Conservation (phyloP, 2,797 vertebrate species). For the Parambassis ranga region DNA sequence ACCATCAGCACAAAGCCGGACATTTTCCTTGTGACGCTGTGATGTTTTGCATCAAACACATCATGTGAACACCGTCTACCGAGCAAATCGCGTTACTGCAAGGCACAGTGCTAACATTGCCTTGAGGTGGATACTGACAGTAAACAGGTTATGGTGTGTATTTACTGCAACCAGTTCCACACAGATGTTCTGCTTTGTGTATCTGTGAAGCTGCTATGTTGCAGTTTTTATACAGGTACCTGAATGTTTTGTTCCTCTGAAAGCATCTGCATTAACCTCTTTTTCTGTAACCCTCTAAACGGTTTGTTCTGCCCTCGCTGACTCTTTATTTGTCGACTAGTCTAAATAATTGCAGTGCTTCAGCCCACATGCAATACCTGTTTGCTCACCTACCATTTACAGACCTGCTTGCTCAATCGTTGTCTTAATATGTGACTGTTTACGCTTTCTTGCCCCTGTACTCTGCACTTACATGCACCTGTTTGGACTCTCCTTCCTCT, state of each 20-base stretch:
- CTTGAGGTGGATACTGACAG: conserved; percentile 26
- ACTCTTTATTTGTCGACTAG: conserved; percentile 35
- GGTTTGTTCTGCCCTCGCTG: conserved; percentile 34
- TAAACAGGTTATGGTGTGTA: conserved; percentile 31
- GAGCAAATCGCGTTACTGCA: conserved; percentile 21
- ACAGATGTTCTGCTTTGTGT: conserved; percentile 6
- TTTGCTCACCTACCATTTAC: conserved; percentile 42
- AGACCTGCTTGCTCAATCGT: conserved; percentile 19
- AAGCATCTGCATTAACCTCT: conserved; percentile 25
- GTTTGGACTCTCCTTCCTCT: conserved; percentile 52
- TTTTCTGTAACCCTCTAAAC: conserved; percentile 29
- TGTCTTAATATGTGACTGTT: conserved; percentile 45
- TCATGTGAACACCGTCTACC: conserved; percentile 19
- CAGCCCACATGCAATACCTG: conserved; percentile 37
- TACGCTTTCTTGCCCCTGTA: conserved; percentile 33
- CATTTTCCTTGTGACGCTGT: conserved; percentile 3
- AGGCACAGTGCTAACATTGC: conserved; percentile 20
- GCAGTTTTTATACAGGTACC: conserved; percentile 20
- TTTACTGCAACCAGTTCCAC: conserved; percentile 25
- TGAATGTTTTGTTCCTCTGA: not conserved
- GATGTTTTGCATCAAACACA: conserved; percentile 39
- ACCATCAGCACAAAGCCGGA: conserved; percentile 27
- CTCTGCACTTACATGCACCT: conserved; percentile 40
- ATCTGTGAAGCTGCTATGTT: not conserved
- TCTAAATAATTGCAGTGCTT: conserved; percentile 49